A percentile compares a stretch with the other conserved stretches of the same genome.
Evolutionary conservation across 2,113 vertebrate genomes (phyloP).

Genomic region (Cavia porcellus): DNA sequence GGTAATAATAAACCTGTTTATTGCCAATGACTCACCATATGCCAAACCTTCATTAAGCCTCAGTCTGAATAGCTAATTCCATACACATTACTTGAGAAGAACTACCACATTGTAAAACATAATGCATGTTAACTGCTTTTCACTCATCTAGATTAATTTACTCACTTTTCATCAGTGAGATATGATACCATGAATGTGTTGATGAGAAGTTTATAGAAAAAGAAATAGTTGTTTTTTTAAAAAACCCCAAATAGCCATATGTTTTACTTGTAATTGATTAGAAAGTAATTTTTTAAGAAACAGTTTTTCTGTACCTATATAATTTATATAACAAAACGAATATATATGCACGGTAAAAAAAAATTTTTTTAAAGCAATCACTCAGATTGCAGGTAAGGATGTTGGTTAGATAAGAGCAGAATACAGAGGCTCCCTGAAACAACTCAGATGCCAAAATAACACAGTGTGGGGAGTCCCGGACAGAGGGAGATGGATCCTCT

Average conservation of each 20-base stretch:
- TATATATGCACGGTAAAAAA: neutral
- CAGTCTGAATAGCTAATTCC: neutral
- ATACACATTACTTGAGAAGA: neutral
- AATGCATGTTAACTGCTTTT: neutral
- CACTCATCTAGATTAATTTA: neutral
- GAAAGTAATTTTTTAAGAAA: slow-evolving; percentile 6
- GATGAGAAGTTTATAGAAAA: neutral
- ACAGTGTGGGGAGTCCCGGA: no score
- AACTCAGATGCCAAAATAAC: no score
- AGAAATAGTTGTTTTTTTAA: neutral
- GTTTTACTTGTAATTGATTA: neutral
- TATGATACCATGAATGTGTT: neutral
- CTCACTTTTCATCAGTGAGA: neutral
- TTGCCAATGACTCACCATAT: neutral
- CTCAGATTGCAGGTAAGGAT: no score
- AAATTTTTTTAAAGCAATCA: neutral
- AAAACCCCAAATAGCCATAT: neutral
- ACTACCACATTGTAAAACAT: neutral
- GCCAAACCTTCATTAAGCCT: neutral
- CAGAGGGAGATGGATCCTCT: no score
- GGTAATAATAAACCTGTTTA: neutral
- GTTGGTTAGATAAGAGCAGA: no score
- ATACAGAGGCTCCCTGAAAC: no score
- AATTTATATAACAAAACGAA: slow-evolving; percentile 39
- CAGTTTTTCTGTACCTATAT: neutral